phyloP scores from a whole-genome alignment of 2,888 invertebrate genomes.

The Synanthedon vespiformis region DNA sequence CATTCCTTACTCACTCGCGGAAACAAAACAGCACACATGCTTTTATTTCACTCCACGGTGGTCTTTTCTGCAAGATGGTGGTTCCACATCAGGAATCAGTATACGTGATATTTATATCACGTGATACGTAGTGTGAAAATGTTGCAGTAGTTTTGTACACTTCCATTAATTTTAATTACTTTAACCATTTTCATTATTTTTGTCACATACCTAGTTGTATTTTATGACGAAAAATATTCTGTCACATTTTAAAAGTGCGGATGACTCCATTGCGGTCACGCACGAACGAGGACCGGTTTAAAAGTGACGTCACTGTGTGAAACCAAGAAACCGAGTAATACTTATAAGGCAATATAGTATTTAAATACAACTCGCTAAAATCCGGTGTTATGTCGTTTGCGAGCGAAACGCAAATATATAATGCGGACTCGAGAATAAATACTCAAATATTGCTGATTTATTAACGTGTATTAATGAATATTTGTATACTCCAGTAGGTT shows the following conservation, averaged over 20 bases:
- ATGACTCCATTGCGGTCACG: slow-evolving; percentile 50
- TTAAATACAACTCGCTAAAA: slow-evolving; percentile 6
- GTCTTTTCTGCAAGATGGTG: no score
- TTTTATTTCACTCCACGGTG: no score
- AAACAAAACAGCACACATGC: no score
- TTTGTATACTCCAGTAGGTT: no score
- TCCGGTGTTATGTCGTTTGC: neutral
- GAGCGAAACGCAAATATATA: neutral
- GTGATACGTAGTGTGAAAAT: no score
- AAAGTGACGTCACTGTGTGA: slow-evolving; percentile 10
- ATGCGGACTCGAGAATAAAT: neutral
- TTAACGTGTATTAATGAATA: no score
- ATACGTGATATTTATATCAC: no score
- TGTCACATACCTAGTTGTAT: neutral
- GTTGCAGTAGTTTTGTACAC: neutral
- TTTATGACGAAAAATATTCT: neutral
- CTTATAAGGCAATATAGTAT: slow-evolving; percentile 30
- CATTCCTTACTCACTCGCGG: no score
- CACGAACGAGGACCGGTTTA: slow-evolving; percentile 57
- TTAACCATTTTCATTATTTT: neutral
- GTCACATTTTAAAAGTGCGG: slow-evolving; percentile 38
- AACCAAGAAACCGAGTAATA: slow-evolving; percentile 23
- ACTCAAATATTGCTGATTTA: neutral
- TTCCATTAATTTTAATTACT: neutral
- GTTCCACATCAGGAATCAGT: no score